phyloP scores from a whole-genome alignment of 2,888 invertebrate genomes.

The Sminthurides aquaticus region DNA sequence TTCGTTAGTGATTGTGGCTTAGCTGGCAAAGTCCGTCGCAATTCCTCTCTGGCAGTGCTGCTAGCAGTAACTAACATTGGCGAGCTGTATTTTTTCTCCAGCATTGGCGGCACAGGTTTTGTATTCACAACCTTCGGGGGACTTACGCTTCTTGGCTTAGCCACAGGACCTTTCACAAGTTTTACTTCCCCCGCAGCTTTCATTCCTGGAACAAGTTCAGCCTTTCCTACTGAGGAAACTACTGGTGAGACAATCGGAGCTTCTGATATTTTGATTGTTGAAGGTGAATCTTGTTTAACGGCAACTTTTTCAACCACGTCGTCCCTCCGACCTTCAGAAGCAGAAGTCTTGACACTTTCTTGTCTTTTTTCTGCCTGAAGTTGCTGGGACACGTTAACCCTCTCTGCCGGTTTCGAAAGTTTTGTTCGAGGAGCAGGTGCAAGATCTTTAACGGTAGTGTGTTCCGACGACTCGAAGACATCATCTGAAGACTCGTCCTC shows the following conservation, averaged over 20 bases:
- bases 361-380: neutral
- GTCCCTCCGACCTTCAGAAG: too few species aligned
- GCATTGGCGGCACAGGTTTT: neutral
- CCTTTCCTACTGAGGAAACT: too few species aligned
- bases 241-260: too few species aligned
- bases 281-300: neutral
- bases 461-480: neutral
- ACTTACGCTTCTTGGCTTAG: neutral
- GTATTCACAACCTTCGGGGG: neutral
- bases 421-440: neutral
- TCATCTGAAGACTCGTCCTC: conserved; percentile 7
- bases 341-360: neutral
- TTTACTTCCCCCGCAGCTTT: neutral
- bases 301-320: neutral
- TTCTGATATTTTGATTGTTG: neutral
- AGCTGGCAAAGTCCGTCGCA: neutral
- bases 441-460: neutral
- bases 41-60: neutral
- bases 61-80: neutral
- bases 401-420: neutral
- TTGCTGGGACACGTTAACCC: neutral
- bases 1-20: conserved; percentile 19
- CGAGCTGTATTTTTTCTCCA: conserved; percentile 3
- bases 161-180: neutral
- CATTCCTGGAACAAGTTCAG: neutral